Conservation (phyloP, 1,140 invertebrate genomes). For the Drosophila pectinifera region DNA sequence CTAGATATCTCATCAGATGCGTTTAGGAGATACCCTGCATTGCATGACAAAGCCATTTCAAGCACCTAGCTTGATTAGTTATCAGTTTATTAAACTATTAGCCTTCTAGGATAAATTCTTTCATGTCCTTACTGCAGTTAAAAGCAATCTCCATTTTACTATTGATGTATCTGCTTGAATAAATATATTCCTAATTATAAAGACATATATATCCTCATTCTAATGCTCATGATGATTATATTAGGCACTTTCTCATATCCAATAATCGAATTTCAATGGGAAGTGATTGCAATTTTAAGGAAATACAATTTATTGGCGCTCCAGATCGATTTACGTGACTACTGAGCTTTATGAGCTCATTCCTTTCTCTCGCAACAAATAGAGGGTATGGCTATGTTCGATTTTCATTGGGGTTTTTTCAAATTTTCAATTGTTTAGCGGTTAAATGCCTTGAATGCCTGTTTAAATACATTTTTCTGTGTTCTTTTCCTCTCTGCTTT, state of each 20-base stretch:
- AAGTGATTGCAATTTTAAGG: too few relatives aligned
- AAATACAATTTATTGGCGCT: background rate
- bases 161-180: too few relatives aligned
- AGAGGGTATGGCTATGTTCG: constrained; percentile 5
- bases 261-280: too few relatives aligned
- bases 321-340: background rate
- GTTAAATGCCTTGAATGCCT: constrained; percentile 63
- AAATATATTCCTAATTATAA: too few relatives aligned
- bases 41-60: background rate
- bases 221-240: too few relatives aligned
- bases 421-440: constrained; percentile 71
- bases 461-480: constrained; percentile 47
- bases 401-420: constrained; percentile 18
- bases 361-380: background rate
- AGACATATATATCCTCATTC: too few relatives aligned
- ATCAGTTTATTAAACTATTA: background rate
- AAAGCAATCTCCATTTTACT: too few relatives aligned
- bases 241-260: too few relatives aligned
- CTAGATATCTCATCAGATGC: constrained; percentile 20
- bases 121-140: too few relatives aligned
- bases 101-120: too few relatives aligned
- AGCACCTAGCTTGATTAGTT: background rate
- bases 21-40: constrained; percentile 10
- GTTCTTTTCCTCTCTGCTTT: background rate
- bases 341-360: too few relatives aligned